Evolutionary conservation across 2,888 invertebrate species (phyloP).

Genomic region (Psylliodes chrysocephalus): DNA sequence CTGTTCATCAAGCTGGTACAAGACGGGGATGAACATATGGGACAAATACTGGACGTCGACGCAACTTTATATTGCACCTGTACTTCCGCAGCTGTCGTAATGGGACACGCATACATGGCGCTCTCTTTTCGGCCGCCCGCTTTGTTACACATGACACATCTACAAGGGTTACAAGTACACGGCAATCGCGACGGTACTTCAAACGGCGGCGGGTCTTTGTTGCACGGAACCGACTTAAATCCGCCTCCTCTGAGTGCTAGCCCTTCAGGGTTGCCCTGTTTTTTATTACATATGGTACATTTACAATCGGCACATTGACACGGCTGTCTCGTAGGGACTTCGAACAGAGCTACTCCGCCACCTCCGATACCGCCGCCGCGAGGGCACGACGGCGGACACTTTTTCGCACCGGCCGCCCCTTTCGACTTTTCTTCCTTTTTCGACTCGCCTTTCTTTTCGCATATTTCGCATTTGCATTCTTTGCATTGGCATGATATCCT

Average conservation of each 20-base stretch:
- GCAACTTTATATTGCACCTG: neutral
- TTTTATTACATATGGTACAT: slow-evolving; percentile 39
- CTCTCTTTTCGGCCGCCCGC: slow-evolving; percentile 20
- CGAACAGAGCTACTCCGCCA: slow-evolving; percentile 34
- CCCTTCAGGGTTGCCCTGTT: neutral
- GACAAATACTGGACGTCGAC: neutral
- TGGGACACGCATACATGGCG: neutral
- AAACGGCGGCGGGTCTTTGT: slow-evolving; percentile 39
- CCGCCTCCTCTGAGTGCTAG: neutral
- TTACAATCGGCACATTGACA: slow-evolving; percentile 40
- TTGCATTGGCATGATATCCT: slow-evolving; percentile 26
- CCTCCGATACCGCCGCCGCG: neutral
- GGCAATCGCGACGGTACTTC: slow-evolving; percentile 32
- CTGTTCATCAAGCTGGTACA: neutral
- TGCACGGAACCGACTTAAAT: neutral
- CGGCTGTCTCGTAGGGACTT: slow-evolving; percentile 32
- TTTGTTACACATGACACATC: slow-evolving; percentile 42
- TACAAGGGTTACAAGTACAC: slow-evolving; percentile 40
- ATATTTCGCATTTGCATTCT: slow-evolving; percentile 19
- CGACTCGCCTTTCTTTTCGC: neutral
- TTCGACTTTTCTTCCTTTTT: too few species aligned
- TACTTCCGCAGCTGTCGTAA: neutral
- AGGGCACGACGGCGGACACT: neutral
- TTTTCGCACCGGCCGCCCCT: neutral
- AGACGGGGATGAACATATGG: neutral